These are phyloP conservation scores for Oreocharis arfaki DNA, from an alignment of 2,113 vertebrate genomes.

Conservation along the genomic window DNA sequence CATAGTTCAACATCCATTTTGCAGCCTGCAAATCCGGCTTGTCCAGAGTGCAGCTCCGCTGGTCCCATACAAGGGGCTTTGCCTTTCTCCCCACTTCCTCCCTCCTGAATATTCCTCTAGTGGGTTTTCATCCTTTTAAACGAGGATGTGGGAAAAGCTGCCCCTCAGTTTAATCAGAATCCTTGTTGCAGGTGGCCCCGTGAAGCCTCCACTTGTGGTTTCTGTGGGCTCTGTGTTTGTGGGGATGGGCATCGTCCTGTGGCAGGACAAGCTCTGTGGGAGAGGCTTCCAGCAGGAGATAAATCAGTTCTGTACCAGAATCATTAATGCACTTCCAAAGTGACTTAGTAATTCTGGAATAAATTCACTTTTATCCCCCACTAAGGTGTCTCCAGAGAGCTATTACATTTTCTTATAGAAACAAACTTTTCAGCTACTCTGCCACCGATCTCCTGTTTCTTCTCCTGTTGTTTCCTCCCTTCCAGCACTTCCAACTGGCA, in stretches of 20 bases:
- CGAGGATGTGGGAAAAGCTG: neutral
- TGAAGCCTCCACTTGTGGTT: neutral
- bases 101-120: neutral
- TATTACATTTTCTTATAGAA: conserved; percentile 33
- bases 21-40: neutral
- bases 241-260: neutral
- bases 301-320: neutral
- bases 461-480: conserved; percentile 3
- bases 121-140: neutral
- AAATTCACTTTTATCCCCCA: conserved; percentile 24
- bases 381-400: conserved; percentile 38
- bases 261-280: neutral
- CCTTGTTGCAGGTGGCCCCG: neutral
- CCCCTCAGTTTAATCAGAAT: neutral
- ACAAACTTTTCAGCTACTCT: conserved; percentile 23
- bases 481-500: neutral
- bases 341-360: neutral
- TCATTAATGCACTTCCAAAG: neutral
- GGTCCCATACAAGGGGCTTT: fast-evolving
- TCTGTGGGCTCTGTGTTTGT: neutral
- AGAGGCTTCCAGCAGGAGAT: neutral
- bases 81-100: neutral
- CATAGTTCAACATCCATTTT: fast-evolving
- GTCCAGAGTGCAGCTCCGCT: neutral
- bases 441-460: conserved; percentile 17